Conservation (phyloP, 2,797 vertebrate genomes). For the Meriones psammophilus region DNA sequence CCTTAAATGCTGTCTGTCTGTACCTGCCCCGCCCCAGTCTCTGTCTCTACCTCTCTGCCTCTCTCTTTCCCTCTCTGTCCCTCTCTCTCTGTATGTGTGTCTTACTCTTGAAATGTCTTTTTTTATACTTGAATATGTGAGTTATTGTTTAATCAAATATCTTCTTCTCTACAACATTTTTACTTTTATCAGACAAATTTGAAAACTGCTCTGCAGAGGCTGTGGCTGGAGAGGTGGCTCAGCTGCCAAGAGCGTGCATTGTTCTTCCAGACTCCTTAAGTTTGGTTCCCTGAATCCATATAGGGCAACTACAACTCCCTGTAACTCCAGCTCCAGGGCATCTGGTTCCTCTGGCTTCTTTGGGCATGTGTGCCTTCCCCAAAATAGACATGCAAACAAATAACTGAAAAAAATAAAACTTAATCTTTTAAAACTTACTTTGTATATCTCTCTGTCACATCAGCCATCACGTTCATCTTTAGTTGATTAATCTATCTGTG, state of each 20-base stretch:
- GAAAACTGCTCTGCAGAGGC: not conserved
- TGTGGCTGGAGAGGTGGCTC: not conserved
- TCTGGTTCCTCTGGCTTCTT: not conserved
- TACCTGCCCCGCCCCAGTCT: not conserved
- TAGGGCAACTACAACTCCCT: not conserved
- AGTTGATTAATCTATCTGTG: conserved; percentile 13
- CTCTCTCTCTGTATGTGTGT: not conserved
- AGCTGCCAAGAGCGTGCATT: not conserved
- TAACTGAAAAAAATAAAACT: not conserved
- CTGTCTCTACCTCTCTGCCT: not conserved
- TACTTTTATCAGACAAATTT: not conserved
- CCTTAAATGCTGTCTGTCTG: not conserved
- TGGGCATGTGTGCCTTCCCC: not conserved
- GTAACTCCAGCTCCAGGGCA: not conserved
- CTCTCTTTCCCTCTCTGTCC: not conserved
- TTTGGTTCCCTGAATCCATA: not conserved
- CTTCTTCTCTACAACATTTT: not conserved
- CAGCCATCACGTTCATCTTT: not conserved
- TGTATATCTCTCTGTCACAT: not conserved
- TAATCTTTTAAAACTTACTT: not conserved
- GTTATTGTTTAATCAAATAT: conserved; percentile 4
- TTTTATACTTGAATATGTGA: not conserved
- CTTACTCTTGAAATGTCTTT: not conserved
- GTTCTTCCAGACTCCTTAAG: not conserved
- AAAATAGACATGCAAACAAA: not conserved